Evolutionary conservation across 2,888 invertebrate species (phyloP).

Genomic region (Halictus quadricinctus): DNA sequence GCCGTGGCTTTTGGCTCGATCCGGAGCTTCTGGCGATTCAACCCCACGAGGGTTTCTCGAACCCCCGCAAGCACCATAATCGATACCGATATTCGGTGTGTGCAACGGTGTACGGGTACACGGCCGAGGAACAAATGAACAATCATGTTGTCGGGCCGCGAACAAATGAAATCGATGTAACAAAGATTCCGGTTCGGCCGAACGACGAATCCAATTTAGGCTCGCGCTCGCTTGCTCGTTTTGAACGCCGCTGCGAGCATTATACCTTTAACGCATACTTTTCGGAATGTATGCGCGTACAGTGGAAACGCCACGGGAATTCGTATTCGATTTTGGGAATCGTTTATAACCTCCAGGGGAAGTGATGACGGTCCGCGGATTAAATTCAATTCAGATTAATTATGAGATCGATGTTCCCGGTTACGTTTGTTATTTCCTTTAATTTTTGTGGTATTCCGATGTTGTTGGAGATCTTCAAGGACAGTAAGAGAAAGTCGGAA

Average conservation of each 20-base stretch:
- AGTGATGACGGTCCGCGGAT: neutral
- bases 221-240: neutral
- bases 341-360: neutral
- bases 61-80: neutral
- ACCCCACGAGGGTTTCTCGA: slow-evolving; percentile 3
- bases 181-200: slow-evolving; percentile 1
- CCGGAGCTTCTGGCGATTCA: neutral
- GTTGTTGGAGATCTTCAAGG: too few relatives aligned
- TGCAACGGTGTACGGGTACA: neutral
- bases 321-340: neutral
- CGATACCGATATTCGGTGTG: slow-evolving; percentile 20
- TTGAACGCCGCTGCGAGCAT: neutral
- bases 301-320: neutral
- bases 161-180: slow-evolving; percentile 10
- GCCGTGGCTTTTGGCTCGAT: slow-evolving; percentile 37
- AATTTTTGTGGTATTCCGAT: too few relatives aligned
- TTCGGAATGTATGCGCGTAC: neutral
- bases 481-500: too few relatives aligned
- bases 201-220: neutral
- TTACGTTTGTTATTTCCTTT: too few relatives aligned
- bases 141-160: neutral
- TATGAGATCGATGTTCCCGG: neutral
- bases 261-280: neutral
- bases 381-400: neutral
- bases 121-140: neutral